A percentile compares a stretch with the other conserved stretches of the same genome.
Evolutionary conservation across 2,888 invertebrate genomes (phyloP).

Genomic region (Drosophila setosimentum): DNA sequence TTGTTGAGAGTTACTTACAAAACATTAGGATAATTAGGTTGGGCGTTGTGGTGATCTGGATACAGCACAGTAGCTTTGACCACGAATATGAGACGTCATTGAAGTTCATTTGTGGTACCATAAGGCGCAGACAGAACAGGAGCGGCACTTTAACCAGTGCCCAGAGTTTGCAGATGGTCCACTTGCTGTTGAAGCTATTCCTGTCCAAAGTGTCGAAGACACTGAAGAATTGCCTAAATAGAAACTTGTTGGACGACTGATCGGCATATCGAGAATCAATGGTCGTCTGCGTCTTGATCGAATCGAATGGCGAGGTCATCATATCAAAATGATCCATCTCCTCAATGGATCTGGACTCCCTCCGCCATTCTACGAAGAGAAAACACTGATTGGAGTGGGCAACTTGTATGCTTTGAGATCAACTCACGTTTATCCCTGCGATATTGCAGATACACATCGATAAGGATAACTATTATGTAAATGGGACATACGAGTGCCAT

Average conservation of each 20-base stretch:
- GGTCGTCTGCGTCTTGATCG: not conserved
- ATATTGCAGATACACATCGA: conserved; percentile 39
- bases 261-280: not conserved
- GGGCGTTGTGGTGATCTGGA: conserved; percentile 41
- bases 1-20: conserved; percentile 10
- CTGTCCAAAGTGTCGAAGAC: conserved; percentile 35
- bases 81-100: conserved; percentile 1
- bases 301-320: conserved; percentile 2
- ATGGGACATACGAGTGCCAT: conserved; percentile 24
- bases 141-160: conserved; percentile 34
- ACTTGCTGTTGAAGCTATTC: conserved; percentile 12
- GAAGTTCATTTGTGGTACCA: conserved; percentile 40
- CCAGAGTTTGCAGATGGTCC: conserved; percentile 38
- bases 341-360: not conserved
- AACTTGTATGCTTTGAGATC: not conserved
- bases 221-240: conserved; percentile 26
- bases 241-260: conserved; percentile 3
- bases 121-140: conserved; percentile 18
- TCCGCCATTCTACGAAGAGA: not conserved
- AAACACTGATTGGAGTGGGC: not conserved
- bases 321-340: not conserved
- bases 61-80: conserved; percentile 44
- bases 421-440: conserved; percentile 12
- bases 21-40: not conserved
- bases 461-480: conserved; percentile 28